Evolutionary conservation across 2,113 vertebrate genomes (phyloP).

Genomic region (Mastomys natalensis): DNA sequence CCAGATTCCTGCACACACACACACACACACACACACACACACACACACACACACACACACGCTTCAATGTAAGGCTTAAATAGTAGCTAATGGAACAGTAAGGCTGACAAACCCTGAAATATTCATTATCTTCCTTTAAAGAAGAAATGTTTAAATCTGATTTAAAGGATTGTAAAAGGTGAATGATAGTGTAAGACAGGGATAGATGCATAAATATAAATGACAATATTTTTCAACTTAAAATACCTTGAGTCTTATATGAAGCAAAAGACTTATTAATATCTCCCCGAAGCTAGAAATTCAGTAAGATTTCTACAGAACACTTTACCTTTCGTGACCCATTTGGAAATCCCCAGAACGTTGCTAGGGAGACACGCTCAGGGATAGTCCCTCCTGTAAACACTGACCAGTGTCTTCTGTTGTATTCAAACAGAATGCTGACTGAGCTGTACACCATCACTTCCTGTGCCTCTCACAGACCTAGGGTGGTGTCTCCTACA

Average conservation of each 20-base stretch:
- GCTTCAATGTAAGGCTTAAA: neutral
- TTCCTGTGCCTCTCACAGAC: neutral
- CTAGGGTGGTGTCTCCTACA: neutral
- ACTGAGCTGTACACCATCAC: rapidly evolving
- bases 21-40: neutral
- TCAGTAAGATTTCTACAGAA: neutral
- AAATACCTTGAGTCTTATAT: neutral
- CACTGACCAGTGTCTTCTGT: neutral
- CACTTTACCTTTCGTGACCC: neutral
- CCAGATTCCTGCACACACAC: neutral
- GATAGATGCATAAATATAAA: neutral
- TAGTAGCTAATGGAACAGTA: neutral
- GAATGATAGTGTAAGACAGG: neutral
- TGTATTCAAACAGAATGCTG: neutral
- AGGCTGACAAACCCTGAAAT: neutral
- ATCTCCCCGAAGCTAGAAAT: neutral
- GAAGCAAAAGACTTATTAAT: neutral
- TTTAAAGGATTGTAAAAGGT: neutral
- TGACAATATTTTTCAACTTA: conserved; percentile 16
- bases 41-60: neutral
- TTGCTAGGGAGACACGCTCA: neutral
- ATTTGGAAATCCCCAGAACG: neutral
- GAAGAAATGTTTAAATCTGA: neutral
- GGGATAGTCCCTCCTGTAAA: neutral
- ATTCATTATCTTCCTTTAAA: neutral